A percentile compares a stretch with the other conserved stretches of the same genome.
Conservation (phyloP, 2,888 invertebrate genomes). For the Drosophila leonis region DNA sequence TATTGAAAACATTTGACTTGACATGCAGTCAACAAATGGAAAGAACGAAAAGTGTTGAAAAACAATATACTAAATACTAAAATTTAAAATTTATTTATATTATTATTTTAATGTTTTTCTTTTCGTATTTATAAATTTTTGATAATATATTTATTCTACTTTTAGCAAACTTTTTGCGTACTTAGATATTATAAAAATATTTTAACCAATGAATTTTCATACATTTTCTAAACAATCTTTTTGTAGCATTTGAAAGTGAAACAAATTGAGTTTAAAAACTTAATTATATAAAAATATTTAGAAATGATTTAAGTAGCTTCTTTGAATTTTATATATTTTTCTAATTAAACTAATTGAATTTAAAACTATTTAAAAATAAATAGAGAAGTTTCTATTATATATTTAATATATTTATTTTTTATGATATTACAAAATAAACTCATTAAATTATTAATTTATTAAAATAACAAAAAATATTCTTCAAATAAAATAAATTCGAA, state of each 20-base stretch:
- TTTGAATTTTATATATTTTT: too few relatives aligned
- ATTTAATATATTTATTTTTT: too few relatives aligned
- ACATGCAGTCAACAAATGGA: conserved; percentile 14
- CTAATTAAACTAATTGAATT: too few relatives aligned
- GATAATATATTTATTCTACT: background rate
- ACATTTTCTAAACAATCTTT: background rate
- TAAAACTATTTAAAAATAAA: too few relatives aligned
- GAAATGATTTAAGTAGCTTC: too few relatives aligned
- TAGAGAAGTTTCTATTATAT: too few relatives aligned
- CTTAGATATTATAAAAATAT: background rate
- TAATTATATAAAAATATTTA: too few relatives aligned
- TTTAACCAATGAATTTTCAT: background rate
- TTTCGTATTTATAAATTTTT: background rate
- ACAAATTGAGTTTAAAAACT: background rate
- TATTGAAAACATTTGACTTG: conserved; percentile 19
- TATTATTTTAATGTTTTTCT: background rate
- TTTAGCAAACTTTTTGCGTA: background rate
- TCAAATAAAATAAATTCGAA: too few relatives aligned
- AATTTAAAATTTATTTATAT: background rate
- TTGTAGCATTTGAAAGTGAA: background rate
- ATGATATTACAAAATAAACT: too few relatives aligned
- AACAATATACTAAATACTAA: background rate
- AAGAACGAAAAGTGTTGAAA: conserved; percentile 1
- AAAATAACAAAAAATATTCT: too few relatives aligned
- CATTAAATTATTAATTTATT: too few relatives aligned